phyloP scores from a whole-genome alignment of 2,113 vertebrate genomes.

The Parotia lawesii region DNA sequence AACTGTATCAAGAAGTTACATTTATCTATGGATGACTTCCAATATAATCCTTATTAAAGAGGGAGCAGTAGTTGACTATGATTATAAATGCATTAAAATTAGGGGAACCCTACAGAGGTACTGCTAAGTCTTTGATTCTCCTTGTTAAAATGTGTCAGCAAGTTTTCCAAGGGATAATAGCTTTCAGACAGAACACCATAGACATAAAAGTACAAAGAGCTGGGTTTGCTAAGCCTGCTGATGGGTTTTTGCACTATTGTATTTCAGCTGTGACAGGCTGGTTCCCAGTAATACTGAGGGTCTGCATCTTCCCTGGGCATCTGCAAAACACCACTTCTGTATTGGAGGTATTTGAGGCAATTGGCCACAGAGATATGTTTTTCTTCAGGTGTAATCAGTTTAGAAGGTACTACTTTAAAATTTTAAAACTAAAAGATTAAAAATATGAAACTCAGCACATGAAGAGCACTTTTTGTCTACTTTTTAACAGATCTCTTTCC shows the following conservation, averaged over 20 bases:
- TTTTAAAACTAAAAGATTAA: background rate
- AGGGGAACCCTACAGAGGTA: background rate
- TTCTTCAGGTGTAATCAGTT: background rate
- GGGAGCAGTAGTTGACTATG: background rate
- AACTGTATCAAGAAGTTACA: background rate
- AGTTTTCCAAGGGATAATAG: background rate
- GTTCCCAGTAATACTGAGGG: rapidly evolving
- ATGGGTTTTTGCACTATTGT: background rate
- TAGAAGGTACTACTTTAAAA: background rate
- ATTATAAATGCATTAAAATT: background rate
- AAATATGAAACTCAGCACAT: background rate
- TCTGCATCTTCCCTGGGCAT: background rate
- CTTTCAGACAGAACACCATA: background rate
- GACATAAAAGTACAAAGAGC: background rate
- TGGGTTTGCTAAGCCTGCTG: background rate
- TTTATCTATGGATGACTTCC: background rate
- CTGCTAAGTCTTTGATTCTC: background rate
- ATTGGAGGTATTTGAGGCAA: background rate
- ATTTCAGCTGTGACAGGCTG: background rate
- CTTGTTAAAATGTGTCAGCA: background rate
- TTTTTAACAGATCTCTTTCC: background rate
- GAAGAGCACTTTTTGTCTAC: background rate
- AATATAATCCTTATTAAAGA: background rate
- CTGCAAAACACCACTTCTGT: background rate
- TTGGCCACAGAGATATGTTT: background rate